Evolutionary conservation across 1,140 invertebrate species (phyloP), one percentile per base, ranked within the genome.

Genomic region (Drosophila kikkawai): DNA sequence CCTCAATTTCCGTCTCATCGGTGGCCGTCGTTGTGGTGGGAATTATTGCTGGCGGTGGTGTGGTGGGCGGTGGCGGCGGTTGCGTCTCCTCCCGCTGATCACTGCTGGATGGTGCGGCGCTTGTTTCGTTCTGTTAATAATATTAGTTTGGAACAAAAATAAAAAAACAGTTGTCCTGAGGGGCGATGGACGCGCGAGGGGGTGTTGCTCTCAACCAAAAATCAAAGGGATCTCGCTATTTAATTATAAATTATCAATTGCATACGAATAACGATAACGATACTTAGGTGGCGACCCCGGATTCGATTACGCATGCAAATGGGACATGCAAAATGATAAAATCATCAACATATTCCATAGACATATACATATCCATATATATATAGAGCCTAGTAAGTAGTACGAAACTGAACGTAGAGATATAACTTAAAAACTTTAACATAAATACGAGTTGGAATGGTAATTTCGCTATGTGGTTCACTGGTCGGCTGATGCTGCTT

Each of bases 61-160:
- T 82, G 80, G 85, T 79, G 26, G 91, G 74, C 67, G 78, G 77
- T 73, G 80, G 86, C 57, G 83, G 80, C 50, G 83, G 86, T 53
- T 69, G 80, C 63, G 73, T 44, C 50, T 83, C 80, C 64, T 76
- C 48, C 48, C 57, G 70, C 48, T 61, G 71, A 39, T 76, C 47
- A 53, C 34, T 59, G 74, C 50, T 69, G 69, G 67, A 53, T 75
- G 68, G 60, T 44, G 74, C 67, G 73, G 75, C 74, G 79, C 90
- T 91, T 80, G 78, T 86, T 78, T 93, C 91, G 85, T 91, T 93
- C 92, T 93, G 92, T 93, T 92, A 93, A 92, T 92, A 91, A 92
- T 90, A 90, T 90, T 90, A 85, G 86, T 91, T 90, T 76, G 86
- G 85, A 90, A 88, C 84, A 88, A 90, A 88, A 90, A 88, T 84